These are phyloP conservation scores for Pollenia griseotomentosa DNA, from an alignment of 2,888 invertebrate species.

Conservation along the genomic window DNA sequence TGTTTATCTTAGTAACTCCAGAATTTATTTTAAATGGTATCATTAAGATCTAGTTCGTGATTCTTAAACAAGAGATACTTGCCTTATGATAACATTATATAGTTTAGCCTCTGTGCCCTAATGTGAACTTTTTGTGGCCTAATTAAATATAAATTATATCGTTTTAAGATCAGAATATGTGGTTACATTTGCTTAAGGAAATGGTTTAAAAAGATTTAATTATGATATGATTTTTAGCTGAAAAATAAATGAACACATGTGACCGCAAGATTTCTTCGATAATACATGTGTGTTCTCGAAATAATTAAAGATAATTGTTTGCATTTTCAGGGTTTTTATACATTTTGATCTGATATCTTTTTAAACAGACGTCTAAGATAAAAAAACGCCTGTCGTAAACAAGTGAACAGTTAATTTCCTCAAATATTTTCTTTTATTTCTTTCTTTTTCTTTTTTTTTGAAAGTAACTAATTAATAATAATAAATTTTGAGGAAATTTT, in stretches of 20 bases:
- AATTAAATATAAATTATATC: conserved; percentile 13
- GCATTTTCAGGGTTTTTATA: neutral
- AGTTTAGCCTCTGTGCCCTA: conserved; percentile 28
- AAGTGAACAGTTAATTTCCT: too few species aligned
- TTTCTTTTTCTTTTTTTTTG: too few species aligned
- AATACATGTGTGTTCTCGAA: neutral
- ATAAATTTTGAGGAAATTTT: too few species aligned
- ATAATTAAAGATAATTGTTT: neutral
- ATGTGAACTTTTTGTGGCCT: conserved; percentile 52
- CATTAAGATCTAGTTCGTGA: conserved; percentile 30
- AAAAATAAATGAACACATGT: conserved; percentile 19
- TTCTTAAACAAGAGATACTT: neutral
- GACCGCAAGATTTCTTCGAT: neutral
- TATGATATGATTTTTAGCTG: conserved; percentile 7
- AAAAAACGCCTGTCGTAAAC: too few species aligned
- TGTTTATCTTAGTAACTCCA: neutral
- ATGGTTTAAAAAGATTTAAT: neutral
- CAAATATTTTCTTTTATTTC: too few species aligned
- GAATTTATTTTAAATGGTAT: conserved; percentile 32
- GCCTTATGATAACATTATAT: conserved; percentile 15
- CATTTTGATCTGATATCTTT: neutral
- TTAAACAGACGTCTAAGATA: too few species aligned
- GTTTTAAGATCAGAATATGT: neutral
- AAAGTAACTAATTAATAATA: too few species aligned
- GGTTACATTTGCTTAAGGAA: neutral